These are phyloP conservation scores for Actinemys pallida DNA, from an alignment of 2,113 vertebrate species.

Conservation along the genomic window DNA sequence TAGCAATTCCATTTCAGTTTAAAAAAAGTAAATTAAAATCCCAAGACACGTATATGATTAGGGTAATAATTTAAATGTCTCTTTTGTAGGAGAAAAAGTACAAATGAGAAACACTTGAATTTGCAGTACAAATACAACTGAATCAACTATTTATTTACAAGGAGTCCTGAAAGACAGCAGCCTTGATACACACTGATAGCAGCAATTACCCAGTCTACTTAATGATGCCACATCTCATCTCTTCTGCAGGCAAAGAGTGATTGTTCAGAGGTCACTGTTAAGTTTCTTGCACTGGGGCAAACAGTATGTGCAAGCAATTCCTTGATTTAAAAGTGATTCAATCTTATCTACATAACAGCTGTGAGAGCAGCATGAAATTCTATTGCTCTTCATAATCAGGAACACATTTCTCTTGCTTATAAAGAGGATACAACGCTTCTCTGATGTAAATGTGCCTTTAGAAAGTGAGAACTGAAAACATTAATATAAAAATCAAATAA, in stretches of 20 bases:
- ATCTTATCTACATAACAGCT: not conserved
- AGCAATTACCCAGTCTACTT: conserved; percentile 58
- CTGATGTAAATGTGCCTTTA: conserved; percentile 80
- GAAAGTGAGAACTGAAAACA: conserved; percentile 77
- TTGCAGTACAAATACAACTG: conserved; percentile 43
- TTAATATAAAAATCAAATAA: conserved; percentile 79
- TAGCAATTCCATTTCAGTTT: not conserved
- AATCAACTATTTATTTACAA: conserved; percentile 71
- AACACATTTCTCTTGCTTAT: conserved; percentile 42
- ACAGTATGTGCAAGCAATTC: not conserved
- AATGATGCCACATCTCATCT: conserved; percentile 10
- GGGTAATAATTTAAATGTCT: not conserved
- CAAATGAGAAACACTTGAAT: conserved; percentile 31
- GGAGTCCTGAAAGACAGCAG: conserved; percentile 67
- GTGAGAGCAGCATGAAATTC: conserved; percentile 13
- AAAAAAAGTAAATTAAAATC: not conserved
- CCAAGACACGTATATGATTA: not conserved
- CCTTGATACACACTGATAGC: conserved; percentile 58
- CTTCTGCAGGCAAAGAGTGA: conserved; percentile 41
- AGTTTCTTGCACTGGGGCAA: not conserved
- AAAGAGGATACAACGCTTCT: conserved; percentile 62
- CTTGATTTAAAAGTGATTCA: conserved; percentile 9
- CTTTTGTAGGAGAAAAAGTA: not conserved
- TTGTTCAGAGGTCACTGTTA: conserved; percentile 56
- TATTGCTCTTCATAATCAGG: conserved; percentile 30